These are phyloP conservation scores for Sylvietta virens DNA, from an alignment of 2,113 vertebrate genomes.

Conservation along the genomic window DNA sequence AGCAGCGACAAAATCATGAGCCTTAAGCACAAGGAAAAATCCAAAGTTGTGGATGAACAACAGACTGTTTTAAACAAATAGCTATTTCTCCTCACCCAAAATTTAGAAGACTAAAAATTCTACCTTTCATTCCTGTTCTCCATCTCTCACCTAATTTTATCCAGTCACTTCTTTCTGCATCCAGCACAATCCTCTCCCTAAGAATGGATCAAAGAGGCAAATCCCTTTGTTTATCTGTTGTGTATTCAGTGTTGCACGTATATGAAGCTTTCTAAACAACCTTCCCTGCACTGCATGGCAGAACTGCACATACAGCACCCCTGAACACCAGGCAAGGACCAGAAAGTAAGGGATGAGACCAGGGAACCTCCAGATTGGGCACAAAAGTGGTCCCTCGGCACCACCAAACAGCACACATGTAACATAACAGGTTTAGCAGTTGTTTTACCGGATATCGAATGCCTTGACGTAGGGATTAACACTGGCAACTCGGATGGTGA, in stretches of 20 bases:
- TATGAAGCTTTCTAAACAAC: not conserved
- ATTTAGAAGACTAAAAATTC: not conserved
- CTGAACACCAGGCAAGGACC: not conserved
- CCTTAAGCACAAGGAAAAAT: not conserved
- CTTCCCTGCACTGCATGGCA: not conserved
- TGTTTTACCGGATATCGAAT: conserved; percentile 85
- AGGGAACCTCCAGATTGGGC: not conserved
- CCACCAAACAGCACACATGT: not conserved
- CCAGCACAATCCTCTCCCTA: not conserved
- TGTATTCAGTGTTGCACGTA: not conserved
- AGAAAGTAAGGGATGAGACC: not conserved
- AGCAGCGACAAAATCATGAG: not conserved
- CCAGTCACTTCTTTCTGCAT: not conserved
- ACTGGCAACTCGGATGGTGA: conserved; percentile 85
- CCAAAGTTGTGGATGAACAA: not conserved
- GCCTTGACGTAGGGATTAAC: conserved; percentile 74
- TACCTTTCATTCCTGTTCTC: not conserved
- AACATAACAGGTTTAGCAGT: not conserved
- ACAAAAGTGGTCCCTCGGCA: not conserved
- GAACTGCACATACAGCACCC: not conserved
- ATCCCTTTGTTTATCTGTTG: not conserved
- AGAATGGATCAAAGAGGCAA: not conserved
- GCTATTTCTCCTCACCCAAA: not conserved
- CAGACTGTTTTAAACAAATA: not conserved
- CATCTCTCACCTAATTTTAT: not conserved